A percentile compares a stretch with the other conserved stretches of the same genome.
These are phyloP conservation scores for Coptodon bakossiorum DNA, from an alignment of 2,113 vertebrate genomes.

Conservation along the genomic window DNA sequence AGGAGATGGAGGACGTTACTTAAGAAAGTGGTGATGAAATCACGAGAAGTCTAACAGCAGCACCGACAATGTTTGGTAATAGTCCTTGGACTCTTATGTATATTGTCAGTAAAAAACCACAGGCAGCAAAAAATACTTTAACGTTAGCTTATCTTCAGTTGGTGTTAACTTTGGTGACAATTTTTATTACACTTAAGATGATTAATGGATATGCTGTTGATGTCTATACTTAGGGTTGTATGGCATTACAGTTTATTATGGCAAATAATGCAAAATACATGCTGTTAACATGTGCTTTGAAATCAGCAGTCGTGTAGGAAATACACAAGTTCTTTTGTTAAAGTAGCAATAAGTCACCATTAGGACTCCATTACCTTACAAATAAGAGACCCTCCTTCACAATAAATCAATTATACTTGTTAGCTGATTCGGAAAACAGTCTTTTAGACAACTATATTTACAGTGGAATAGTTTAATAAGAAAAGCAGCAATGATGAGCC, in stretches of 20 bases:
- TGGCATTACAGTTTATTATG: accelerated
- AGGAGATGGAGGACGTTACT: not conserved
- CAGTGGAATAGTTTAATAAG: not conserved
- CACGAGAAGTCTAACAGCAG: not conserved
- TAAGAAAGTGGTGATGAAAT: not conserved
- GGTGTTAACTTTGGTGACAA: not conserved
- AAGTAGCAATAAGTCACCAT: not conserved
- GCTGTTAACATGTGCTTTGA: accelerated
- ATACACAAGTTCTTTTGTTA: accelerated
- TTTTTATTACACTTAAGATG: not conserved
- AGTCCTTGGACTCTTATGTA: not conserved
- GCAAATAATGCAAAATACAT: not conserved
- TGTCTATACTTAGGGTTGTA: not conserved
- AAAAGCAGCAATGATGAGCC: not conserved
- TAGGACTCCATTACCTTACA: accelerated
- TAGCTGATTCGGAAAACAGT: not conserved
- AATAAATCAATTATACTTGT: not conserved
- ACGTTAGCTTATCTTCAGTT: not conserved
- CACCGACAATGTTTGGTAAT: accelerated
- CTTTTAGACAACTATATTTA: not conserved
- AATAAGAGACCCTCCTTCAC: not conserved
- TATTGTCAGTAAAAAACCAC: not conserved
- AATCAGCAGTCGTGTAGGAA: accelerated
- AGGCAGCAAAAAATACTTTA: not conserved
- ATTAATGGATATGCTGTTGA: not conserved